Conservation (phyloP, 2,113 vertebrate species). For the Gobius niger region DNA sequence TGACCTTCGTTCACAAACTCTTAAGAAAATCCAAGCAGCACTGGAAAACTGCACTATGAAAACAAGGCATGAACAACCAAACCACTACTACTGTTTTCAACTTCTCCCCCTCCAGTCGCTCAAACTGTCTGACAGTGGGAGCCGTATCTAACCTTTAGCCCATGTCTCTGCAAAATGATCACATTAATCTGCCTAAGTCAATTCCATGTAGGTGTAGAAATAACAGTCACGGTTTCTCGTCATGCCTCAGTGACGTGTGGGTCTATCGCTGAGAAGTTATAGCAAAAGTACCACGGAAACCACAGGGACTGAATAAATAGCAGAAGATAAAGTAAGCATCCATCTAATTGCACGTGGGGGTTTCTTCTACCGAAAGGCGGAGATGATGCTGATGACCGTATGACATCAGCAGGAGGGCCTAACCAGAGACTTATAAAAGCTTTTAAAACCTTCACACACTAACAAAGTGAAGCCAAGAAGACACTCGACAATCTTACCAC, state of each 20-base stretch:
- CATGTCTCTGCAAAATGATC: constrained; percentile 46
- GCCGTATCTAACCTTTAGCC: constrained; percentile 11
- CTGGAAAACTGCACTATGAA: constrained; percentile 53
- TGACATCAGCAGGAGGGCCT: constrained; percentile 75
- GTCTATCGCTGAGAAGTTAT: constrained; percentile 23
- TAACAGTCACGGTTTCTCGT: constrained; percentile 30
- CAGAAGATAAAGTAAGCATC: constrained; percentile 34
- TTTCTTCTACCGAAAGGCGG: constrained; percentile 54
- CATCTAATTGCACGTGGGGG: constrained; percentile 63
- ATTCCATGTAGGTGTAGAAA: constrained; percentile 44
- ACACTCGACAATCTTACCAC: constrained; percentile 16
- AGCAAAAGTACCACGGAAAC: constrained; percentile 37
- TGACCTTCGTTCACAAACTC: constrained; percentile 53
- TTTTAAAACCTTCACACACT: constrained; percentile 24
- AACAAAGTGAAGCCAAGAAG: constrained; percentile 23
- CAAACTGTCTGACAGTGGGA: constrained; percentile 34
- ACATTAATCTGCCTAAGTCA: constrained; percentile 56
- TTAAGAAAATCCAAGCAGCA: constrained; percentile 70
- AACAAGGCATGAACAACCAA: constrained; percentile 47
- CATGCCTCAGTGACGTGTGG: constrained; percentile 58
- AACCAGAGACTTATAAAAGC: constrained; percentile 61
- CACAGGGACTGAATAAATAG: constrained; percentile 25
- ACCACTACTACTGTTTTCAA: constrained; percentile 49
- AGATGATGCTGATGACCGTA: constrained; percentile 67
- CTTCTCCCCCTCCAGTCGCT: constrained; percentile 2